phyloP scores from a whole-genome alignment of 2,888 invertebrate species.

The Epinotia nisella region DNA sequence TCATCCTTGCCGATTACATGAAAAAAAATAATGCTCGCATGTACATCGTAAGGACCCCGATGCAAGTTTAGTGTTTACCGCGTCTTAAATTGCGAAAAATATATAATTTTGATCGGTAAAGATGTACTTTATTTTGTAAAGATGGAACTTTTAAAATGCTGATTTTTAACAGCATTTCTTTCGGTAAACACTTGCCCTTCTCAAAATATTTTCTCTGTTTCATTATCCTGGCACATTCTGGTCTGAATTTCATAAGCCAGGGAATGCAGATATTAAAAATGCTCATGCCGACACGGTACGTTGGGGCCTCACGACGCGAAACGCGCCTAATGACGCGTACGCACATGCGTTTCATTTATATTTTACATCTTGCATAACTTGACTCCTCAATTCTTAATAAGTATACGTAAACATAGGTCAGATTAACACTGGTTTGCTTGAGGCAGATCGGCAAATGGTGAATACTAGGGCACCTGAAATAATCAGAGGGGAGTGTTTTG shows the following conservation, averaged over 20 bases:
- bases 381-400: neutral
- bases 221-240: neutral
- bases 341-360: slow-evolving; percentile 1
- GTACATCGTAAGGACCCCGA: too few species aligned
- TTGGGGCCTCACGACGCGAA: slow-evolving; percentile 10
- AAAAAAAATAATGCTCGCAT: too few species aligned
- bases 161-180: neutral
- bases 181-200: neutral
- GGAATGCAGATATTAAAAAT: slow-evolving; percentile 8
- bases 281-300: slow-evolving; percentile 6
- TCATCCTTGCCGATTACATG: too few species aligned
- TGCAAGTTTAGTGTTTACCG: too few species aligned
- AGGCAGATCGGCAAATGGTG: neutral
- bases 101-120: too few species aligned
- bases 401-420: neutral
- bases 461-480: slow-evolving; percentile 15
- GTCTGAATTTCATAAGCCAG: neutral
- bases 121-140: too few species aligned
- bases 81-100: too few species aligned
- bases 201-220: neutral
- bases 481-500: slow-evolving; percentile 38
- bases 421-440: neutral
- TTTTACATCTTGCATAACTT: neutral
- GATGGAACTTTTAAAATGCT: too few species aligned
- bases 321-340: slow-evolving; percentile 25